Evolutionary conservation across 2,113 vertebrate genomes (phyloP), one percentile per base, ranked within the genome.

Genomic region (Barnardius zonarius): DNA sequence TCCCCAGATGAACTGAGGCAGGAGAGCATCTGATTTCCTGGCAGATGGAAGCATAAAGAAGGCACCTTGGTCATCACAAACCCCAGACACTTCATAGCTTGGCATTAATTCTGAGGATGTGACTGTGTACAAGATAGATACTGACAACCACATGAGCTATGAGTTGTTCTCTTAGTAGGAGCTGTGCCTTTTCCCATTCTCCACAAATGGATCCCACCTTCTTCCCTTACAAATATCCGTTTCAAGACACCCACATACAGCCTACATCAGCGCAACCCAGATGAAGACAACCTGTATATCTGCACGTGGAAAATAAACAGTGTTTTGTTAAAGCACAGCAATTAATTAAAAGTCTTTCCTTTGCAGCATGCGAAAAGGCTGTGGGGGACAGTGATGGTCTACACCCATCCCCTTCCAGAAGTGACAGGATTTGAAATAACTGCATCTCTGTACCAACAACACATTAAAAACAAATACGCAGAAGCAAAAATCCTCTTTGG

Each of bases 401-500:
- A 5, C 8, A 30, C 7, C 37, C 28, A 3, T 11, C 37, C 59
- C 25, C 75, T 74, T 13, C 23, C 72, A 74, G 57, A 13, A 31
- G 31, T 0, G 37, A 51, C 86, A 79, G 82, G 35, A 15, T 17
- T 62, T 61, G 72, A 59, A 81, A 64, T 27, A 52, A 76, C 76
- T 43, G 52, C 70, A 57, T 8, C 46, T 51, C 80, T 20, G 62
- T 54, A 78, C 80, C 73, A 88, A 22, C 18, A 51, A 54, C 51
- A 7, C 27, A 51, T 41, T 44, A 62, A 83, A 90, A 93, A 74
- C 80, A 96, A 95, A 93, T 1, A 59, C 10, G 1, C 46, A 78
- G 64, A 46, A 59, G 62, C 46, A 77, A 72, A 92, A 92, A 77
- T 72, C 83, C 88, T 91, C 88, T 66, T 83, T 79, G 83, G 82